These are phyloP conservation scores for Rhinoderma darwinii DNA, from an alignment of 2,113 vertebrate genomes.

Conservation along the genomic window DNA sequence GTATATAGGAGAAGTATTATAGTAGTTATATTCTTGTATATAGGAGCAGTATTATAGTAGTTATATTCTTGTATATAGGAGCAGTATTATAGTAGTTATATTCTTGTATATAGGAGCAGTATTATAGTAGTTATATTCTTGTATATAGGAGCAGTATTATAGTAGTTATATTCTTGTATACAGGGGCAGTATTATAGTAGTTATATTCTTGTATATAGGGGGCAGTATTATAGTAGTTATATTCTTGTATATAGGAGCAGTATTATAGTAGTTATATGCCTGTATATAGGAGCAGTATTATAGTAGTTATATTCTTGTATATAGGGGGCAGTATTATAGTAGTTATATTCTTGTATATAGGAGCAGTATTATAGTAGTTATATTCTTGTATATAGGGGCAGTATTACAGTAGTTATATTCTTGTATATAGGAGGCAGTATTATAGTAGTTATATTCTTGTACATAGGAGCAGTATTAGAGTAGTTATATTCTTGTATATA, in stretches of 20 bases:
- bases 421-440: neutral
- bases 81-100: too few relatives aligned
- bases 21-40: too few relatives aligned
- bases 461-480: neutral
- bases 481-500: constrained; percentile 6
- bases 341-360: too few relatives aligned
- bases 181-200: constrained; percentile 1
- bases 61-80: too few relatives aligned
- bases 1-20: too few relatives aligned
- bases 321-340: too few relatives aligned
- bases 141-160: neutral
- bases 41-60: too few relatives aligned
- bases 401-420: constrained; percentile 1
- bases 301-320: too few relatives aligned
- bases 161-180: neutral
- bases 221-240: constrained; percentile 10
- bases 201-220: neutral
- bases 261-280: neutral
- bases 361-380: too few relatives aligned
- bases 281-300: too few relatives aligned
- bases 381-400: neutral
- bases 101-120: too few relatives aligned
- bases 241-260: neutral
- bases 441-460: constrained; percentile 6
- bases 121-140: constrained; percentile 4